These are phyloP conservation scores for Pegea sp. DNA, from an alignment of 23 tunicate genomes.

Conservation along the genomic window DNA sequence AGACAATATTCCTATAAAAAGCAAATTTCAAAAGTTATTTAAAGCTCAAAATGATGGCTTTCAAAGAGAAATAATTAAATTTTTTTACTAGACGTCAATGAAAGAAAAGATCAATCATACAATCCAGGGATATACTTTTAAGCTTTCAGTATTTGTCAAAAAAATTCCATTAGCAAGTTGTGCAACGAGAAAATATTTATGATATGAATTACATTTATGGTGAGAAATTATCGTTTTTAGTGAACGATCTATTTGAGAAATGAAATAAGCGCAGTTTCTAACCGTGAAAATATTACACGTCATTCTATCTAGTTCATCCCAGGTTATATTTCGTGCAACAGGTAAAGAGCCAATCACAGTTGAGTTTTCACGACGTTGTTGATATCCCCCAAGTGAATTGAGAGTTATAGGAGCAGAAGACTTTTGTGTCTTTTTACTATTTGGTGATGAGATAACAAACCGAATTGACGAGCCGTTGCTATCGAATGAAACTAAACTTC, in stretches of 20 bases:
- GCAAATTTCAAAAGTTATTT: not conserved
- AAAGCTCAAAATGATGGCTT: no score
- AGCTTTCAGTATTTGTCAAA: no score
- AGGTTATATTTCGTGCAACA: conserved; percentile 36
- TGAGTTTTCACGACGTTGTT: conserved; percentile 1
- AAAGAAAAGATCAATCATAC: no score
- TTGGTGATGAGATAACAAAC: conserved; percentile 25
- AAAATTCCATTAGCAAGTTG: no score
- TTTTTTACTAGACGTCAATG: no score
- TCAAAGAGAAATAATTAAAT: no score
- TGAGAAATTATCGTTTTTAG: no score
- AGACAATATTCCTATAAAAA: conserved; percentile 47
- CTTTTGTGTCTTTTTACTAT: not conserved
- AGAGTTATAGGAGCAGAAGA: not conserved
- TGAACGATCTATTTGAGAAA: no score
- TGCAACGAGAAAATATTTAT: no score
- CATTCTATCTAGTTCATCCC: conserved; percentile 47
- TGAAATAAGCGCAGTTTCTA: not conserved
- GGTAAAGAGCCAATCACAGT: conserved; percentile 50
- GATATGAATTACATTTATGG: no score
- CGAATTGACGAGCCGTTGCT: conserved; percentile 12
- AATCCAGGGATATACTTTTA: no score
- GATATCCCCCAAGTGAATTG: not conserved
- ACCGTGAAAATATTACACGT: conserved; percentile 33
- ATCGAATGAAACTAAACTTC: not conserved